Base-by-base conservation (phyloP, 2,797 vertebrate species). In the Protonibea diacanthus region DNA sequence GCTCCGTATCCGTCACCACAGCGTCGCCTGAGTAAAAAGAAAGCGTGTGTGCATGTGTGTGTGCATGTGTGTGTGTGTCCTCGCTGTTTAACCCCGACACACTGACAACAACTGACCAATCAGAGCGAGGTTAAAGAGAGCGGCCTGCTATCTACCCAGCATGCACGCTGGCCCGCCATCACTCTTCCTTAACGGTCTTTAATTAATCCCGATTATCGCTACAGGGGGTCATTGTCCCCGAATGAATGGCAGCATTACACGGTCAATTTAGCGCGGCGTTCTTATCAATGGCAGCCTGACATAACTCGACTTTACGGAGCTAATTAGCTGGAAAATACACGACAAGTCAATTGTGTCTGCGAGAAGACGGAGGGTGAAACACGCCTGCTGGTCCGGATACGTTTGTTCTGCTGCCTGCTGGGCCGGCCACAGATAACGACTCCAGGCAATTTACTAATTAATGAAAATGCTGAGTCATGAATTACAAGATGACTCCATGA, bases 281-380 rank as follows among this genome's bases (percentile, higher is more conserved):
- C 95, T 95, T 97, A 96, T 97, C 96, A 96, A 95, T 94, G 96
- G 91, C 93, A 84, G 95, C 94, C 92, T 96, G 91, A 95, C 96
- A 95, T 87, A 85, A 87, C 86, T 83, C 91, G 65, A 94, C 95
- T 95, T 95, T 95, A 96, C 95, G 92, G 91, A 94, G 91, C 95
- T 97, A 98, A 98, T 98, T 97, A 97, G 96, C 96, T 95, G 96
- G 95, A 97, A 97, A 95, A 95, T 93, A 96, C 95, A 95, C 95
- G 97, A 96, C 96, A 97, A 96, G 97, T 96, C 96, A 96, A 96
- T 97, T 97, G 96, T 96, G 94, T 88, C 64, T 71, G 56, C 75
- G 62, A 90, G 86, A 83, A 93, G 91, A 95, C 92, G 33, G 33
- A 94, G 92, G 93, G 94, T 33, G 79, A 95, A 72, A 88, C 92